phyloP scores from a whole-genome alignment of 2,888 invertebrate genomes.

The Synanthedon formicaeformis region DNA sequence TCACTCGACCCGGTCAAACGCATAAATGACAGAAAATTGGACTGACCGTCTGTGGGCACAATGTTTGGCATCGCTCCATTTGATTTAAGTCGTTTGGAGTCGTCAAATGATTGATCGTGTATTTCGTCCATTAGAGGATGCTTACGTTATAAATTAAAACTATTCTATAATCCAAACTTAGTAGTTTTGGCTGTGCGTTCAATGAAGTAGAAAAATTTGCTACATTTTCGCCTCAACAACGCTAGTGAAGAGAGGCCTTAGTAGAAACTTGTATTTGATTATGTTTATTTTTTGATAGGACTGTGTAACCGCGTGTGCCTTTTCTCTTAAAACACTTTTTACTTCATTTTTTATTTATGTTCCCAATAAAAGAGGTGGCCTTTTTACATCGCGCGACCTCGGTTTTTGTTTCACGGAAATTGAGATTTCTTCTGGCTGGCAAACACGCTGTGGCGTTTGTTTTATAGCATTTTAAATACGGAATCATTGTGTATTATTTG shows the following conservation, averaged over 20 bases:
- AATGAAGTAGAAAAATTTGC: too few species aligned
- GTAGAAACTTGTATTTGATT: constrained; percentile 63
- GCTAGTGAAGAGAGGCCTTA: constrained; percentile 24
- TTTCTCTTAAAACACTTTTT: constrained; percentile 48
- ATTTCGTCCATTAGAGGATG: too few species aligned
- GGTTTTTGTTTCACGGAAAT: constrained; percentile 59
- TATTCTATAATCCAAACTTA: too few species aligned
- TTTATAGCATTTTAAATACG: background rate
- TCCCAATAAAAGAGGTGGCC: constrained; percentile 57
- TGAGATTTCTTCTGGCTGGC: constrained; percentile 32
- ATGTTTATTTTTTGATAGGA: constrained; percentile 67
- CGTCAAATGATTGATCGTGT: too few species aligned
- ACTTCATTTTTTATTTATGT: constrained; percentile 44
- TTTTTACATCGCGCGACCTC: constrained; percentile 36
- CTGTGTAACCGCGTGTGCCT: constrained; percentile 58
- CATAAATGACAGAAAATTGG: too few species aligned
- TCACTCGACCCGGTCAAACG: too few species aligned
- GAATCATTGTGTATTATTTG: too few species aligned
- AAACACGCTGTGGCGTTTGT: constrained; percentile 10
- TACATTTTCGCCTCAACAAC: background rate
- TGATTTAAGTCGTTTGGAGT: too few species aligned
- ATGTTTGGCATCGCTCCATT: too few species aligned
- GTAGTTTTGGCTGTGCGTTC: too few species aligned
- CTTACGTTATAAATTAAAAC: too few species aligned
- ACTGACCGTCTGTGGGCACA: too few species aligned